Conservation (phyloP, 2,888 invertebrate species). For the Allophyes oxyacanthae region DNA sequence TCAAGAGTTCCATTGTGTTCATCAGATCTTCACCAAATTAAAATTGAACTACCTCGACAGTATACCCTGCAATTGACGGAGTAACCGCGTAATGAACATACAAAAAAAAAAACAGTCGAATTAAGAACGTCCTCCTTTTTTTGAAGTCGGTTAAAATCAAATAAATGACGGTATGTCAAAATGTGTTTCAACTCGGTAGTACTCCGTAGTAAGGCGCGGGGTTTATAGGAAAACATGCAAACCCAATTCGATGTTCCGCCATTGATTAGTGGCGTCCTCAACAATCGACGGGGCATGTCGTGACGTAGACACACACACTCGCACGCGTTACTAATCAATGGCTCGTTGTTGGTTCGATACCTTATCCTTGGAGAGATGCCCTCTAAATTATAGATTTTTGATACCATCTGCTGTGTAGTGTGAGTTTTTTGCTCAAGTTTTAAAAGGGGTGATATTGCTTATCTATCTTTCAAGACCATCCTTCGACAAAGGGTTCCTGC, state of each 20-base stretch:
- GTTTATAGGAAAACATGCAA: conserved; percentile 10
- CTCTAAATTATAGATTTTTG: conserved; percentile 30
- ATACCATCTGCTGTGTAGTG: conserved; percentile 16
- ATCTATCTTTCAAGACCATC: too few relatives aligned
- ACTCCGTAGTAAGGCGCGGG: too few relatives aligned
- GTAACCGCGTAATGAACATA: too few relatives aligned
- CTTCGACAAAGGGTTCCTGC: too few relatives aligned
- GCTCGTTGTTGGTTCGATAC: conserved; percentile 50
- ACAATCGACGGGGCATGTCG: conserved; percentile 35
- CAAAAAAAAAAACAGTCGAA: too few relatives aligned
- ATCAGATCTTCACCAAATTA: too few relatives aligned
- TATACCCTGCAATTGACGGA: too few relatives aligned
- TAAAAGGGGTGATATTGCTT: background rate
- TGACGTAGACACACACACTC: conserved; percentile 44
- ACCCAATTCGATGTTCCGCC: conserved; percentile 33
- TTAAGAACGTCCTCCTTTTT: background rate
- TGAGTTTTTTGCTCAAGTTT: conserved; percentile 3
- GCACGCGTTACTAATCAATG: conserved; percentile 40
- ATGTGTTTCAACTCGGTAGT: too few relatives aligned
- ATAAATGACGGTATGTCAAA: background rate
- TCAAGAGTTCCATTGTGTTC: too few relatives aligned
- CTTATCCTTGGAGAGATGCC: conserved; percentile 42
- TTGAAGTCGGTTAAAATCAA: conserved; percentile 3
- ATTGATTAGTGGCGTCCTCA: conserved; percentile 47
- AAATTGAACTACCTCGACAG: too few relatives aligned